Base-by-base conservation (phyloP, 2,113 vertebrate genomes). In the Sisor rabdophorus region DNA sequence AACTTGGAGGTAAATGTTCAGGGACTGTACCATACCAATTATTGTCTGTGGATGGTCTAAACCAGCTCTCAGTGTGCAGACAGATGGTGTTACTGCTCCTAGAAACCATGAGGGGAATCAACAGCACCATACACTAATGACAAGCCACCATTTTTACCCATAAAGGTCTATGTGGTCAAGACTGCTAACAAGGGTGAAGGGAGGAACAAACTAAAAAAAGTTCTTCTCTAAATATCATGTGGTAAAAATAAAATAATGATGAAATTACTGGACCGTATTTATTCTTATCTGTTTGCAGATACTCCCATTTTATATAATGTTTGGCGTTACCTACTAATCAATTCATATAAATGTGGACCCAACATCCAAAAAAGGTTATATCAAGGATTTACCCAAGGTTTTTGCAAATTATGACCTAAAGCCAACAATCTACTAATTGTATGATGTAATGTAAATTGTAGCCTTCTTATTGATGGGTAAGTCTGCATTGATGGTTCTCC, bases 21-120 rank as follows among this genome's bases (percentile, higher is more conserved):
- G 71, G 54, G 75, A 69, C 79, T 76, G 61, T n/a, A 56, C 50
- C 64, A 76, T 48, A 54, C 71, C 79, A 76, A 84, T 84, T 81
- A 81, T 60, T 32, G 67, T 36, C 64, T 80, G 30, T 71, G 61
- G 71, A 67, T 71, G 54, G 73, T 75, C 61, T 67, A 36, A 32
- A 72, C 48, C 74, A 64, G 64, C 59, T 52, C 55, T 76, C 55
- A 80, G 20, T 71, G 77, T 44, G 60, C 48, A 72, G 52, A 76
- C 73, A 69, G 52, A 67, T 61, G 65, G 60, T 55, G 73, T 82
- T 71, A 79, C 26, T 44, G 63, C 60, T 79, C 52, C 65, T 71
- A 50, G 61, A 50, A 48, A 65, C 58, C 53, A 20, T 76, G 69
- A 70, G 71, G 15, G 10, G 19, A 76, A 77, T 63, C 61, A 68